Conservation (phyloP, 2,888 invertebrate genomes). For the Copidosoma aretas region DNA sequence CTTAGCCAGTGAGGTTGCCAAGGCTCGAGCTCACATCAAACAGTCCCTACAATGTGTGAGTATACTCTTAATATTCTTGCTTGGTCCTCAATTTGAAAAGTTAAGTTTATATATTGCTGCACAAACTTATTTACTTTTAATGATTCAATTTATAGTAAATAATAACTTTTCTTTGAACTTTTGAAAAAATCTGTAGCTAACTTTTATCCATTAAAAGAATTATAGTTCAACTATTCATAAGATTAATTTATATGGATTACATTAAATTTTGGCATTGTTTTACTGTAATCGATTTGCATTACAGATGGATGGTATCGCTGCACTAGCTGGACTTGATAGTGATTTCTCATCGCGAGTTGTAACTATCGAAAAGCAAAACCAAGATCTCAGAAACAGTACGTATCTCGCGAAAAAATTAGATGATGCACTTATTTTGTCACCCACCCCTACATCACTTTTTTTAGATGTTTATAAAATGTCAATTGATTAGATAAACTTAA, state of each 20-base stretch:
- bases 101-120: not conserved
- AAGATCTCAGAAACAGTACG: slow-evolving; percentile 62
- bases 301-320: slow-evolving; percentile 73
- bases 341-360: slow-evolving; percentile 67
- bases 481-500: not conserved
- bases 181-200: not conserved
- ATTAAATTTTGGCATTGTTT: no score
- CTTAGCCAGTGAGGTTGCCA: slow-evolving; percentile 84
- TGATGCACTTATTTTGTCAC: slow-evolving; percentile 11
- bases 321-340: slow-evolving; percentile 66
- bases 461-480: slow-evolving; percentile 10
- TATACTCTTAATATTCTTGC: slow-evolving; percentile 35
- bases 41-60: slow-evolving; percentile 65
- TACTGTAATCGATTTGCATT: slow-evolving; percentile 46
- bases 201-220: not conserved
- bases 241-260: not conserved
- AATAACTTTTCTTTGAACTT: not conserved
- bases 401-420: slow-evolving; percentile 34
- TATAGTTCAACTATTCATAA: not conserved
- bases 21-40: slow-evolving; percentile 84
- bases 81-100: not conserved
- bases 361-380: slow-evolving; percentile 68
- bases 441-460: slow-evolving; percentile 3
- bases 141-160: not conserved
- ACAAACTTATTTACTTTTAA: no score